Conservation (phyloP, 2,888 invertebrate genomes). For the Callyntrura sp. region DNA sequence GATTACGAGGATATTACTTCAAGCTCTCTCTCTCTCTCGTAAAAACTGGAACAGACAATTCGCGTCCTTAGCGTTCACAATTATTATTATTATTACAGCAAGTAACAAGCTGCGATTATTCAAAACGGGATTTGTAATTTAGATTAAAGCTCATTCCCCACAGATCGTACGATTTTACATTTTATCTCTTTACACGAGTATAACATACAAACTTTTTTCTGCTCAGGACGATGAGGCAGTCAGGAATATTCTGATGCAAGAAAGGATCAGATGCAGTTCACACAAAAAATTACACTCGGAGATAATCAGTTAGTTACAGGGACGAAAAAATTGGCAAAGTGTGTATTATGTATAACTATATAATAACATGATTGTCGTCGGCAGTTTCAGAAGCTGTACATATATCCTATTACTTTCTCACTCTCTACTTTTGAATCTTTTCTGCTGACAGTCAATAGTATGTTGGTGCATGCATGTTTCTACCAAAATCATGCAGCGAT, state of each 20-base stretch:
- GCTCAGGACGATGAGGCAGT: background rate
- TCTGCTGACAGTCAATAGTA: background rate
- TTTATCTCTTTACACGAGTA: background rate
- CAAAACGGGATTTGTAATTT: background rate
- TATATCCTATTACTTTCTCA: slow-evolving; percentile 3
- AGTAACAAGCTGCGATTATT: slow-evolving; percentile 22
- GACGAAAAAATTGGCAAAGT: background rate
- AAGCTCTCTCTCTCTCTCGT: too few species aligned
- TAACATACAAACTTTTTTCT: background rate
- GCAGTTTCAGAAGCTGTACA: background rate
- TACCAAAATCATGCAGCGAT: slow-evolving; percentile 49
- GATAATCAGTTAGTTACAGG: background rate
- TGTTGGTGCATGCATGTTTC: slow-evolving; percentile 53
- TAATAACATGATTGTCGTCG: too few species aligned
- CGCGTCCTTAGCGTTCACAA: slow-evolving; percentile 31
- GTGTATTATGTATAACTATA: background rate
- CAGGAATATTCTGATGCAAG: slow-evolving; percentile 60
- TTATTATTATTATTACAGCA: background rate
- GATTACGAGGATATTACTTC: background rate
- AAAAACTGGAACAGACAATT: slow-evolving; percentile 30
- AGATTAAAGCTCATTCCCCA: slow-evolving; percentile 35
- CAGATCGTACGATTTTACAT: slow-evolving; percentile 51
- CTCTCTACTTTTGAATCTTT: background rate
- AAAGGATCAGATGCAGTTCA: slow-evolving; percentile 60
- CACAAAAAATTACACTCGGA: slow-evolving; percentile 22